These are phyloP conservation scores for Epizoanthus fatuus DNA, from an alignment of 92 coral and sea anemone species.

Conservation along the genomic window DNA sequence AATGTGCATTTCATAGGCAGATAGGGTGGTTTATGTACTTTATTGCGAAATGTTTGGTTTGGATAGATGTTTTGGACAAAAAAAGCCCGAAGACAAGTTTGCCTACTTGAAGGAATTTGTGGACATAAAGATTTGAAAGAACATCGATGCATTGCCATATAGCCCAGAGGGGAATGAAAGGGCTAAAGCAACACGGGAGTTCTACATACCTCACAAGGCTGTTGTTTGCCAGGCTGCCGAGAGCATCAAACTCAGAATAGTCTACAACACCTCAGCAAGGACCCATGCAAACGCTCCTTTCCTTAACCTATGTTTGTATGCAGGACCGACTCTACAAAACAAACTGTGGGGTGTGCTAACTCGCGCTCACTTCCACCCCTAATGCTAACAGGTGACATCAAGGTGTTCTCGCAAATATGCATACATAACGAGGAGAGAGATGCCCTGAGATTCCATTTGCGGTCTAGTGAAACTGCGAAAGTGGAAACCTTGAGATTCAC, in stretches of 20 bases:
- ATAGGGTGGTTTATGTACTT: no score
- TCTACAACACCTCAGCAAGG: slow-evolving; percentile 8
- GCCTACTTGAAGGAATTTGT: slow-evolving; percentile 47
- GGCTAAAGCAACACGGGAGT: slow-evolving; percentile 41
- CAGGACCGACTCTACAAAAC: slow-evolving; percentile 6
- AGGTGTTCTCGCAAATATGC: slow-evolving; percentile 12
- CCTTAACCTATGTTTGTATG: slow-evolving; percentile 5
- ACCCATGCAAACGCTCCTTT: slow-evolving; percentile 19
- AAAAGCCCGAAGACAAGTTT: slow-evolving; percentile 51
- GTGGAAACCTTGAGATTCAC: slow-evolving; percentile 19
- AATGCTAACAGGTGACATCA: neutral
- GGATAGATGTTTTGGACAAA: no score
- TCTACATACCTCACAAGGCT: slow-evolving; percentile 33
- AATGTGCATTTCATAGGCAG: no score
- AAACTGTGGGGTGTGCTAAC: slow-evolving; percentile 30
- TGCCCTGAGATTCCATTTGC: slow-evolving; percentile 23
- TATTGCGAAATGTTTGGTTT: no score
- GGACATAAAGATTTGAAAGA: slow-evolving; percentile 36
- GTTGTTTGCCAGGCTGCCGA: slow-evolving; percentile 24
- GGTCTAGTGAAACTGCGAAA: neutral
- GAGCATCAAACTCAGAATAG: slow-evolving; percentile 2
- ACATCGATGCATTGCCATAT: no score
- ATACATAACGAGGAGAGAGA: slow-evolving; percentile 10
- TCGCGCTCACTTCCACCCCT: slow-evolving; percentile 12
- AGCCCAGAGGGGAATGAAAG: slow-evolving; percentile 35